Conservation (phyloP, 1,140 invertebrate genomes). For the Thereuonema tuberculata region DNA sequence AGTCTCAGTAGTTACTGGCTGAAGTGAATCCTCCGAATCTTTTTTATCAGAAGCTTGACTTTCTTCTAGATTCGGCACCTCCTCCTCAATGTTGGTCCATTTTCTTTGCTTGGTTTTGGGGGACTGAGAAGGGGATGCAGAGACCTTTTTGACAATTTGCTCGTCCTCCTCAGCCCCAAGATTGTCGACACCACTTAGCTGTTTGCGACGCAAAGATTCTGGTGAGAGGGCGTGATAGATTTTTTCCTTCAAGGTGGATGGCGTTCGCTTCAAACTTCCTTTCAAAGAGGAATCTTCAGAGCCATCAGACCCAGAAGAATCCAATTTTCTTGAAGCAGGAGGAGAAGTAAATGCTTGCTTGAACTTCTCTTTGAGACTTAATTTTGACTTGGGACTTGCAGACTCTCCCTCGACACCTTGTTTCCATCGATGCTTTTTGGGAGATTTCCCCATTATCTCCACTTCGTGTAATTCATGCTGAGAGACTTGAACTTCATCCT, state of each 20-base stretch:
- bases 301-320: not conserved
- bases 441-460: not conserved
- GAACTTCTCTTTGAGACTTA: conserved; percentile 3
- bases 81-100: not conserved
- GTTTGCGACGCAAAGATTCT: not conserved
- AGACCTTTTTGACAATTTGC: not conserved
- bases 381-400: not conserved
- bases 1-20: not conserved
- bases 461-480: too few relatives aligned
- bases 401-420: not conserved
- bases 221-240: not conserved
- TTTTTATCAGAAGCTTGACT: not conserved
- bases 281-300: not conserved
- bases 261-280: not conserved
- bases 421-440: conserved; percentile 7
- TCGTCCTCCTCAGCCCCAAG: not conserved
- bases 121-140: not conserved
- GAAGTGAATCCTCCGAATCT: not conserved
- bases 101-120: not conserved
- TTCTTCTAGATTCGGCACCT: not conserved
- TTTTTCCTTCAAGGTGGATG: not conserved
- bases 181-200: not conserved
- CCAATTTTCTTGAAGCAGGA: not conserved
- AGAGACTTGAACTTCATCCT: too few relatives aligned
- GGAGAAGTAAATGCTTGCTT: conserved; percentile 4